Conservation (phyloP, 2,797 vertebrate genomes). For the Paedocypris micromegethes region DNA sequence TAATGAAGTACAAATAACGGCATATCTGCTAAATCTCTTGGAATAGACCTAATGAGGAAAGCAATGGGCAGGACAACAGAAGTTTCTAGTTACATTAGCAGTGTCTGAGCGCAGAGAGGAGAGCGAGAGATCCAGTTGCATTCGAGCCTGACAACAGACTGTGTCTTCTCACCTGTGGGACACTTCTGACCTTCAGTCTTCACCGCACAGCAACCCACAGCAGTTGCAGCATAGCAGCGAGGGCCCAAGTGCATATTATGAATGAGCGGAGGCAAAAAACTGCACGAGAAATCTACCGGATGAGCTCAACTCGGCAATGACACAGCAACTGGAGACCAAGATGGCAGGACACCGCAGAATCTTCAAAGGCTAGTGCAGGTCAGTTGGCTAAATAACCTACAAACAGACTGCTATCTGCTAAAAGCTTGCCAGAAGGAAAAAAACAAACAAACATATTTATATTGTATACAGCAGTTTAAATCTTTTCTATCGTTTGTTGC, state of each 20-base stretch:
- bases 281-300: not conserved
- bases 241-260: constrained; percentile 6
- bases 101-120: constrained; percentile 12
- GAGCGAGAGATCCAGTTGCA: constrained; percentile 27
- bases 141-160: constrained; percentile 25
- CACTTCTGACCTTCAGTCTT: constrained; percentile 16
- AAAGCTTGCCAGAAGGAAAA: too few species aligned
- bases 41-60: constrained; percentile 22
- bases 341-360: constrained; percentile 11
- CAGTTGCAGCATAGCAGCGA: not conserved
- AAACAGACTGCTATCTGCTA: constrained; percentile 4
- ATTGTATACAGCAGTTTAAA: too few species aligned
- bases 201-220: not conserved
- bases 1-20: too few species aligned
- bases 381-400: constrained; percentile 29
- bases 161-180: constrained; percentile 21
- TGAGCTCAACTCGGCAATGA: constrained; percentile 14
- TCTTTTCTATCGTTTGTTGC: too few species aligned
- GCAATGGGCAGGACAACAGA: constrained; percentile 28
- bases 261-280: not conserved
- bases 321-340: constrained; percentile 3
- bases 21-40: not conserved
- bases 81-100: constrained; percentile 30
- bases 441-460: too few species aligned
- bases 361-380: constrained; percentile 17